Conservation (phyloP, 2,113 vertebrate species). For the Sceloporus undulatus region DNA sequence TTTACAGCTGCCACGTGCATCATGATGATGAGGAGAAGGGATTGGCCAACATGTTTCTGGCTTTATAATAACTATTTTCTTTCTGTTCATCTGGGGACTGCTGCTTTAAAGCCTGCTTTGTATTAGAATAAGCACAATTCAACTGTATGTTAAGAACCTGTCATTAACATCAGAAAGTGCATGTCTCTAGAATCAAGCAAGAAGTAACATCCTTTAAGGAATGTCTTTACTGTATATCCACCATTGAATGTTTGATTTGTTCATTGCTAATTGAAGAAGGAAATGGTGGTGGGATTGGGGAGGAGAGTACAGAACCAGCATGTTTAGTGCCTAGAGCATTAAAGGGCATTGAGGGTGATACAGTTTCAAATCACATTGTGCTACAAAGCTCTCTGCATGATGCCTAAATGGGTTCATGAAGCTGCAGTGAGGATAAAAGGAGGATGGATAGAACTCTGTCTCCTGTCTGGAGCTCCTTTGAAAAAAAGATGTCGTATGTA, state of each 20-base stretch:
- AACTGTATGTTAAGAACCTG: neutral
- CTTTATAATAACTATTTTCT: neutral
- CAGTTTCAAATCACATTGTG: neutral
- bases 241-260: neutral
- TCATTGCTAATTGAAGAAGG: neutral
- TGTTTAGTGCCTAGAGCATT: neutral
- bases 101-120: constrained; percentile 42
- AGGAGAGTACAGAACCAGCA: neutral
- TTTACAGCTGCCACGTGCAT: constrained; percentile 26
- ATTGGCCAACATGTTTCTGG: neutral
- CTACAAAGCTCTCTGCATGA: neutral
- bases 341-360: no score
- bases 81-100: constrained; percentile 29
- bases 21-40: neutral
- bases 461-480: neutral
- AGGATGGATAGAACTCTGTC: neutral
- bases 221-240: neutral
- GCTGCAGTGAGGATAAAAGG: neutral
- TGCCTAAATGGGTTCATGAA: neutral
- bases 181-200: neutral
- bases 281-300: neutral
- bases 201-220: neutral
- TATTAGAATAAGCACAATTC: constrained; percentile 38
- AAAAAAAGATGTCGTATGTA: neutral
- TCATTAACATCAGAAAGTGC: neutral